Evolutionary conservation across 2,888 invertebrate species (phyloP), one percentile per base, ranked within the genome.

Genomic region (Villa cingulata): DNA sequence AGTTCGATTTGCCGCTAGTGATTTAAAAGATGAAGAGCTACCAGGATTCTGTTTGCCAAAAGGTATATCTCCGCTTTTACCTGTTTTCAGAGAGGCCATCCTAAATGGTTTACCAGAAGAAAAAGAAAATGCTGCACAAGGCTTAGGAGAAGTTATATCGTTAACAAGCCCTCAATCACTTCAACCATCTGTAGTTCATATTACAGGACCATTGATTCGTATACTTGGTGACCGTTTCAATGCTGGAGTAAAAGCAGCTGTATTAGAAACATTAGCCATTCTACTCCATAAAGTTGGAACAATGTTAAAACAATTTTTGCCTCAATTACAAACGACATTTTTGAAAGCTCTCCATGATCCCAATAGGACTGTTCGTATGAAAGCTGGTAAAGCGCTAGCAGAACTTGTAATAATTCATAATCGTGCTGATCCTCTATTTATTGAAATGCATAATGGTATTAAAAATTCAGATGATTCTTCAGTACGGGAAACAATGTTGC

Each of bases 251-350:
- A 97, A 97, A 70, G 90, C 92, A 1, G 92, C 96, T 29, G 94
- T 98, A 32, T 72, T 98, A 23, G 94, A 96, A 66, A 94, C 95
- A 0, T 73, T 98, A 20, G 91, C 92, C 0, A 78, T 87, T 51
- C 74, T 98, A n/a, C 73, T 98, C 12, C 82, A 83, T 32, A 97
- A 96, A 78, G 94, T 95, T 53, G 94, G 94, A 40, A 79, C 84
- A 36, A 86, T 92, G 83, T 71, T 98, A 66, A 95, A 95, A 69
- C 96, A 97, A 66, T 98, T 98, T 73, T 75, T 97, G 60, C 97
- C 98, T 2, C 98, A 98, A 71, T 77, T 98, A 37, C 97, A 97
- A 74, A 96, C 96, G 2, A 97, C 97, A 17, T 97, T 98, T 72
- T 76, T 96, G 45, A 96, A 96, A 72, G 88, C 96, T 4, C 73